Percentiles rank a stretch among this genome's conserved stretches.
Evolutionary conservation across 2,888 invertebrate species (phyloP).

Genomic region (Scelioninae gen. 2): DNA sequence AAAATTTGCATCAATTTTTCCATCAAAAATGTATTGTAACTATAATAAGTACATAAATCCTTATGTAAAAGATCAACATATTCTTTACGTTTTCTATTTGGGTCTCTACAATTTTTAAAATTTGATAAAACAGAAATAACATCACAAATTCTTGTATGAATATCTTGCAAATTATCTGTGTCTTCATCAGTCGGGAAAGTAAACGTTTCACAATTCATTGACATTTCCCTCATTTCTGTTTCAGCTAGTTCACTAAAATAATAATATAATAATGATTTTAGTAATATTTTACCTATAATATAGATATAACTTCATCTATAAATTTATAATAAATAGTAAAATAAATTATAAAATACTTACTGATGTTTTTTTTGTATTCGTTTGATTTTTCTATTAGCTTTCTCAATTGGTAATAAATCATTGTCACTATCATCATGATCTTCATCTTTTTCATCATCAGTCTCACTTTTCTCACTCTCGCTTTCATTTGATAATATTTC

Average conservation of each 20-base stretch:
- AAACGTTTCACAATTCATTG: conserved; percentile 85
- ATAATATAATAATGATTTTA: too few species aligned
- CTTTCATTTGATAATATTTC: conserved; percentile 71
- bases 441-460: conserved; percentile 8
- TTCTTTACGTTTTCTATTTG: conserved; percentile 77
- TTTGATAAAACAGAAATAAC: conserved; percentile 87
- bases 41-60: conserved; percentile 95
- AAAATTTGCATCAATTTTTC: conserved; percentile 93
- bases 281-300: too few species aligned
- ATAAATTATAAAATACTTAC: too few species aligned
- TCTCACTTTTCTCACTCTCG: conserved; percentile 65
- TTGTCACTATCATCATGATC: conserved; percentile 77
- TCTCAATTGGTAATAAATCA: conserved; percentile 91
- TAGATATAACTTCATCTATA: too few species aligned
- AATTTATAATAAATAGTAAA: too few species aligned
- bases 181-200: conserved; percentile 87
- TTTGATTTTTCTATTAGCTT: conserved; percentile 85
- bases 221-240: conserved; percentile 88
- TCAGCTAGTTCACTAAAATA: conserved; percentile 81
- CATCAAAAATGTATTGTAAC: conserved; percentile 98
- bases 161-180: conserved; percentile 85
- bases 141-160: conserved; percentile 94
- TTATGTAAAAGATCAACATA: conserved; percentile 86
- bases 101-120: conserved; percentile 83
- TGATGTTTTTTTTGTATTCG: conserved; percentile 82